Conservation (phyloP, 1,140 invertebrate species). For the Chelonus insularis region DNA sequence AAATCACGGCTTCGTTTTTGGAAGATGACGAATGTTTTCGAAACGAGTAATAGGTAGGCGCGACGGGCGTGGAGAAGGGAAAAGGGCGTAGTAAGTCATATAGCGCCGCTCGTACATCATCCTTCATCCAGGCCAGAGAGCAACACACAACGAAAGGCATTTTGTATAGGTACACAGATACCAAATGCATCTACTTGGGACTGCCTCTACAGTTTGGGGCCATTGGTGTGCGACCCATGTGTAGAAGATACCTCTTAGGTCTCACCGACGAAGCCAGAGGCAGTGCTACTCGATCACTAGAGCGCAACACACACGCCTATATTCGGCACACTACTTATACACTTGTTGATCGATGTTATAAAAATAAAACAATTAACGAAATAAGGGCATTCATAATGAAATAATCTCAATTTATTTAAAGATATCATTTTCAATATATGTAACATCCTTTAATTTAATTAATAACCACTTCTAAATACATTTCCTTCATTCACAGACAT, state of each 20-base stretch:
- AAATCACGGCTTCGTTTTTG: slow-evolving; percentile 1
- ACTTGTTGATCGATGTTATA: slow-evolving; percentile 30
- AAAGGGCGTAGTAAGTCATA: slow-evolving; percentile 59
- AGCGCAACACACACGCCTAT: slow-evolving; percentile 42
- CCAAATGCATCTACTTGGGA: slow-evolving; percentile 45
- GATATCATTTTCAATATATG: neutral
- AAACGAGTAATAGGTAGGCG: slow-evolving; percentile 47
- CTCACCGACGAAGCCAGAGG: slow-evolving; percentile 30
- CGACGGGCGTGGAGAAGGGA: slow-evolving; percentile 54
- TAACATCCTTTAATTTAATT: neutral
- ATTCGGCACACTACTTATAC: slow-evolving; percentile 30
- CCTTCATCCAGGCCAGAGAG: slow-evolving; percentile 53
- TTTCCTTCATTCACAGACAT: neutral
- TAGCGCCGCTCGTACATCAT: slow-evolving; percentile 55
- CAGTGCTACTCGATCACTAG: slow-evolving; percentile 41
- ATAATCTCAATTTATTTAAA: neutral
- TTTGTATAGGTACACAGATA: slow-evolving; percentile 12
- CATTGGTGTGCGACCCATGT: slow-evolving; percentile 34
- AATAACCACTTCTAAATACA: neutral
- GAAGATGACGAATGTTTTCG: slow-evolving; percentile 50
- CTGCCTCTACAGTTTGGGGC: slow-evolving; percentile 50
- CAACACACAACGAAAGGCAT: slow-evolving; percentile 47
- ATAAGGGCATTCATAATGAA: neutral
- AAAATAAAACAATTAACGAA: neutral
- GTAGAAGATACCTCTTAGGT: slow-evolving; percentile 11